Conservation (phyloP, 2,888 invertebrate genomes). For the Lordiphosa fenestrarum region DNA sequence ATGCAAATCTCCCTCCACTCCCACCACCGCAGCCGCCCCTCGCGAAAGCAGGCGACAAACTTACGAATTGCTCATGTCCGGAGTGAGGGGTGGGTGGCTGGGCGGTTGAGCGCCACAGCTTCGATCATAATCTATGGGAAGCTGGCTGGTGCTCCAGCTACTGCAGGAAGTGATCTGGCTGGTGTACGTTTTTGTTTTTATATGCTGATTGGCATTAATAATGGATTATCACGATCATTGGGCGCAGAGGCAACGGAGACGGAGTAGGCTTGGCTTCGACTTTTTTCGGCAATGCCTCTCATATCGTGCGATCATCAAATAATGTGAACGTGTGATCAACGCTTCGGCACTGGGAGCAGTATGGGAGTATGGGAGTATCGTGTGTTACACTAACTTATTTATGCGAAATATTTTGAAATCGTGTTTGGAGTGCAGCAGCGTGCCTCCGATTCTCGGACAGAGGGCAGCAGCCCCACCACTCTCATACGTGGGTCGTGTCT, state of each 20-base stretch:
- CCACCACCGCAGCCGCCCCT: constrained; percentile 14
- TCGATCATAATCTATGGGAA: constrained; percentile 72
- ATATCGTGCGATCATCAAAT: constrained; percentile 79
- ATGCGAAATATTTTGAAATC: constrained; percentile 78
- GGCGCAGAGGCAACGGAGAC: constrained; percentile 25
- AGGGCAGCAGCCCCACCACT: constrained; percentile 29
- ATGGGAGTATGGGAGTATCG: constrained; percentile 27
- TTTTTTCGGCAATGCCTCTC: constrained; percentile 50
- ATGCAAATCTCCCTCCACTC: constrained; percentile 61
- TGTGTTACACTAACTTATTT: constrained; percentile 79
- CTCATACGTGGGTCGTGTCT: constrained; percentile 46
- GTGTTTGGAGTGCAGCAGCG: constrained; percentile 74
- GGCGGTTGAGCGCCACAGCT: constrained; percentile 50
- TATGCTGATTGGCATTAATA: constrained; percentile 81
- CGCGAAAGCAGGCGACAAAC: constrained; percentile 73
- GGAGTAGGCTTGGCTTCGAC: constrained; percentile 19
- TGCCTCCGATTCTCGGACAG: constrained; percentile 56
- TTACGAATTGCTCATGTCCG: constrained; percentile 77
- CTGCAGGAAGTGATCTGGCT: constrained; percentile 27
- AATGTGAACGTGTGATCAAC: constrained; percentile 78
- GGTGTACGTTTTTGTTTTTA: constrained; percentile 41
- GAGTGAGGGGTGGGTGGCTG: constrained; percentile 29
- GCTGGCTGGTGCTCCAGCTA: constrained; percentile 30
- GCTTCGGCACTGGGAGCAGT: constrained; percentile 37
- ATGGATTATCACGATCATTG: constrained; percentile 80